Evolutionary conservation across 2,113 vertebrate genomes (phyloP).

Genomic region (Gobiocypris rarus): DNA sequence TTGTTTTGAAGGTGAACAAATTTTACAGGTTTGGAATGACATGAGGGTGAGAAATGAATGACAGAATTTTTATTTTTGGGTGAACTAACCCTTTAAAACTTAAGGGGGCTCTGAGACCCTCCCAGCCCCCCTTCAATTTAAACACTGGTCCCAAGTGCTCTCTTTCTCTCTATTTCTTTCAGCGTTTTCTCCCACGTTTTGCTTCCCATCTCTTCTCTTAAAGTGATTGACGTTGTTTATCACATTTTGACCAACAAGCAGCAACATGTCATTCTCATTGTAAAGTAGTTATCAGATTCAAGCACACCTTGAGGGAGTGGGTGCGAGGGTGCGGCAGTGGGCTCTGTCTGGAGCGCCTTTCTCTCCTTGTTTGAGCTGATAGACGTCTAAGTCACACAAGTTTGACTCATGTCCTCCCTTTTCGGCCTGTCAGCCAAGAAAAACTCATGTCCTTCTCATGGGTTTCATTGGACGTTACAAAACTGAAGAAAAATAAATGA

Average conservation of each 20-base stretch:
- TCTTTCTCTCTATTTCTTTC: neutral
- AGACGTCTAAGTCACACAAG: conserved; percentile 30
- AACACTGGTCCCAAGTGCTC: neutral
- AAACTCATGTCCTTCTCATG: conserved; percentile 70
- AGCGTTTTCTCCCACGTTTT: conserved; percentile 45
- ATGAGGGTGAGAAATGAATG: too few species aligned
- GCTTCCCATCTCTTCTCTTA: conserved; percentile 39
- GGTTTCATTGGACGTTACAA: conserved; percentile 75
- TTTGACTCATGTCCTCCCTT: conserved; percentile 51
- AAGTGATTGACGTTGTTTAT: conserved; percentile 63
- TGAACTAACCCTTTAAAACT: too few species aligned
- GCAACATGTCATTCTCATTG: conserved; percentile 35
- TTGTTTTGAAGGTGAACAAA: too few species aligned
- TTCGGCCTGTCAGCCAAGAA: conserved; percentile 67
- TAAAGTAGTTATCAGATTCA: neutral
- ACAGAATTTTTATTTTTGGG: too few species aligned
- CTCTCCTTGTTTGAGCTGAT: neutral
- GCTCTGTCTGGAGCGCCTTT: neutral
- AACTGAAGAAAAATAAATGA: conserved; percentile 80
- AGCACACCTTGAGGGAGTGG: conserved; percentile 30
- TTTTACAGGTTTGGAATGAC: too few species aligned
- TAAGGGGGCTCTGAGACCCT: too few species aligned
- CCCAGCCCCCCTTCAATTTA: too few species aligned
- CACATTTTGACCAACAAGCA: conserved; percentile 32
- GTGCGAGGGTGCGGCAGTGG: neutral